Evolutionary conservation across 2,113 vertebrate species (phyloP).

Genomic region (Lycocorax pyrrhopterus): DNA sequence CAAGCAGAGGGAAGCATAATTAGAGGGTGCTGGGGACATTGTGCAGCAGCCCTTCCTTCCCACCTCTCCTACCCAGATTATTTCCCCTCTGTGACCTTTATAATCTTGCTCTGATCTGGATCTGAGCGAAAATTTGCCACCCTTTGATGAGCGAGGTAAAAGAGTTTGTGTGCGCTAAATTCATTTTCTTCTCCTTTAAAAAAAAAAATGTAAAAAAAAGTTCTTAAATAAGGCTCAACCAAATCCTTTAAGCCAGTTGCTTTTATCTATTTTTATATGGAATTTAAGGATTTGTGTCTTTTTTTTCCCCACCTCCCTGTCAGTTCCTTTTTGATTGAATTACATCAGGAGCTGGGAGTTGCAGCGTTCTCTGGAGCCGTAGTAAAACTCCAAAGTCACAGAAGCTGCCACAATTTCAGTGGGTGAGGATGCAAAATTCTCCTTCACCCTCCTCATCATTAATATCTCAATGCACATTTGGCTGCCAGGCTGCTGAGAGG

Average conservation of each 20-base stretch:
- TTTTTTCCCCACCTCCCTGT: slow-evolving; percentile 49
- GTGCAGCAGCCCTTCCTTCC: not conserved
- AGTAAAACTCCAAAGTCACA: not conserved
- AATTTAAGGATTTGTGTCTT: slow-evolving; percentile 68
- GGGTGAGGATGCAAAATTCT: not conserved
- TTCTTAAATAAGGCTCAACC: slow-evolving; percentile 45
- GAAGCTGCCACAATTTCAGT: not conserved
- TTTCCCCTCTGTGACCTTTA: not conserved
- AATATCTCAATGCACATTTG: not conserved
- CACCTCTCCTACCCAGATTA: not conserved
- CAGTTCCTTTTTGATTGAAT: slow-evolving; percentile 52
- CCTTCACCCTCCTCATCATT: not conserved
- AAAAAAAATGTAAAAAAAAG: not conserved
- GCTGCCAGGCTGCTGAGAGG: not conserved
- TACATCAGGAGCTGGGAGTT: slow-evolving; percentile 31
- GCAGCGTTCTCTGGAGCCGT: not conserved
- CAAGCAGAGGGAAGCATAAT: not conserved
- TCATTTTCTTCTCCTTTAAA: slow-evolving; percentile 31
- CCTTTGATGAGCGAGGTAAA: not conserved
- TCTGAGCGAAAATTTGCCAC: not conserved
- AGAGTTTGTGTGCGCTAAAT: not conserved
- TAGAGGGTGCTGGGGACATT: not conserved
- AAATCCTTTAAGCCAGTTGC: slow-evolving; percentile 70
- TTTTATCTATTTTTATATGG: slow-evolving; percentile 75
- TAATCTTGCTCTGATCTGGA: not conserved